Conservation (phyloP, 2,113 vertebrate species). For the Camelus bactrianus region DNA sequence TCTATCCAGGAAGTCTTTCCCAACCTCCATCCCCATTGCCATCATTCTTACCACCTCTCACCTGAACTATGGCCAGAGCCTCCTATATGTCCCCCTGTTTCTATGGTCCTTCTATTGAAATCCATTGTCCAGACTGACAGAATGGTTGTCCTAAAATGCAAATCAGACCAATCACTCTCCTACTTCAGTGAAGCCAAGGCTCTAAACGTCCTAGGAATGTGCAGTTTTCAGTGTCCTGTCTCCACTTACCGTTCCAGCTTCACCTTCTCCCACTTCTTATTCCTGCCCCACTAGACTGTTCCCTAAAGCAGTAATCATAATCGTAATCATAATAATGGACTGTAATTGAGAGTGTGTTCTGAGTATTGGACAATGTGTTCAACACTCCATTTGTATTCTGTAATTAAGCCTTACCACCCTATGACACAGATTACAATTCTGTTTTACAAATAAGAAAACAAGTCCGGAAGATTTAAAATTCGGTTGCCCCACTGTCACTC, state of each 20-base stretch:
- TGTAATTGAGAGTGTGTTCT: not conserved
- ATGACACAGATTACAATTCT: not conserved
- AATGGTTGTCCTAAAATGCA: slow-evolving; percentile 9
- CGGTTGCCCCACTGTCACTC: not conserved
- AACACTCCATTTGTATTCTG: not conserved
- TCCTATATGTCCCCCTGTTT: not conserved
- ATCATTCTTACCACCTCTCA: not conserved
- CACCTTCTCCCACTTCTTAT: not conserved
- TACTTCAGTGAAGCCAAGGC: not conserved
- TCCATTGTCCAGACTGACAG: not conserved
- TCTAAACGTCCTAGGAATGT: not conserved
- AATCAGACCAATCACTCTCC: not conserved
- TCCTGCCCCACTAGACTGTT: not conserved
- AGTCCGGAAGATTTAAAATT: not conserved
- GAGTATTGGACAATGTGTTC: not conserved
- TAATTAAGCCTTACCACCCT: not conserved
- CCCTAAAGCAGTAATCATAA: not conserved
- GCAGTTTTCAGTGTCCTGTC: not conserved
- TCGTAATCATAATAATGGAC: too few species aligned
- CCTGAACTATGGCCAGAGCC: not conserved
- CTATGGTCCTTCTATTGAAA: not conserved
- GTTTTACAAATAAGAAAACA: not conserved
- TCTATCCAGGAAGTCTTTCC: not conserved
- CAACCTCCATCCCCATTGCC: not conserved
- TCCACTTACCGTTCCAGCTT: not conserved